These are phyloP conservation scores for Rhyacichthys aspro DNA, from an alignment of 2,797 vertebrate species.

Conservation along the genomic window DNA sequence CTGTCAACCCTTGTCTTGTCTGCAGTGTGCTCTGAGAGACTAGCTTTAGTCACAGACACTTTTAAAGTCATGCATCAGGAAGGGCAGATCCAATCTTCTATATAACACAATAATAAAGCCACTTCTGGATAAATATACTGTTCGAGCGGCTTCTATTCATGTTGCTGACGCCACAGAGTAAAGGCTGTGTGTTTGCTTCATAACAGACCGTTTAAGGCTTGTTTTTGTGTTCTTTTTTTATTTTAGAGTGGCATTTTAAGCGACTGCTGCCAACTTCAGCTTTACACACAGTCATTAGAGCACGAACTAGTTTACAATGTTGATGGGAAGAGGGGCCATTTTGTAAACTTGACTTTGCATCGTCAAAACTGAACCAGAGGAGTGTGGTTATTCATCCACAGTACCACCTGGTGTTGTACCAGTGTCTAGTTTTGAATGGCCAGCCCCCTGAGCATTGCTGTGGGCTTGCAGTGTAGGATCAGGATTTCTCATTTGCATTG, in stretches of 20 bases:
- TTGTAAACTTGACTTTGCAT: background rate
- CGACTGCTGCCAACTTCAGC: conserved; percentile 14
- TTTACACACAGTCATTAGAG: conserved; percentile 13
- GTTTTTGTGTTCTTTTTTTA: no score
- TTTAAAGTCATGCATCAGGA: conserved; percentile 6
- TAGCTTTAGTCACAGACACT: conserved; percentile 22
- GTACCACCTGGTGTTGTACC: conserved; percentile 41
- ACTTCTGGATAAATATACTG: no score
- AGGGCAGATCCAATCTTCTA: no score
- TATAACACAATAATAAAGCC: no score
- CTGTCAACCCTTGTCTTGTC: conserved; percentile 44
- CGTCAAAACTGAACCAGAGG: conserved; percentile 1
- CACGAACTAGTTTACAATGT: background rate
- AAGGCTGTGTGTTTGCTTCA: no score
- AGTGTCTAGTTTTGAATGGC: conserved; percentile 45
- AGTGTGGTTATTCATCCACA: conserved; percentile 12
- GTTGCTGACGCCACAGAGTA: no score
- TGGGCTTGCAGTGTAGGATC: conserved; percentile 30
- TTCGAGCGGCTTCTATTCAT: no score
- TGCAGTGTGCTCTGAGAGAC: conserved; percentile 21
- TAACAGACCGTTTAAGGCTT: no score
- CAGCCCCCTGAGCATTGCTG: conserved; percentile 26
- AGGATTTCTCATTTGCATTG: conserved; percentile 15
- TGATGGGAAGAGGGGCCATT: conserved; percentile 4
- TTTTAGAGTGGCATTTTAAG: no score